Conservation (phyloP, 2,888 invertebrate species). For the Idaea dimidiata region DNA sequence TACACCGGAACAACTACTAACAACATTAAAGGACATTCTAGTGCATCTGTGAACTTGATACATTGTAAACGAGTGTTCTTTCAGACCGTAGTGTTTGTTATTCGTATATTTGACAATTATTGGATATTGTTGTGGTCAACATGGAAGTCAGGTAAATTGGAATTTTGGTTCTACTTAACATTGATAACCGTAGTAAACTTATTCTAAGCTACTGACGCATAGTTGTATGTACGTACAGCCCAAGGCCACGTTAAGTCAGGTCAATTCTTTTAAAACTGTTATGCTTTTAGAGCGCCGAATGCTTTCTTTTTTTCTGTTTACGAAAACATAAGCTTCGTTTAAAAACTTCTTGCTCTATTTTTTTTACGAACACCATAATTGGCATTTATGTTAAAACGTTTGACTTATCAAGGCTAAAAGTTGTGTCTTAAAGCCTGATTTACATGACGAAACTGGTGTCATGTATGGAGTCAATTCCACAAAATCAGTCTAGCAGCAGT, state of each 20-base stretch:
- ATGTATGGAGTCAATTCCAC: no score
- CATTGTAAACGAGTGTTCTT: constrained; percentile 1
- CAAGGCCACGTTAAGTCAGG: neutral
- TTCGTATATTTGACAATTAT: neutral
- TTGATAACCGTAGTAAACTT: neutral
- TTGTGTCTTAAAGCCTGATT: no score
- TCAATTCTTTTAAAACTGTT: neutral
- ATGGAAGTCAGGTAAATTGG: neutral
- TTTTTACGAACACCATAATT: neutral
- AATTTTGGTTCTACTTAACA: neutral
- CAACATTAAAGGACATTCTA: constrained; percentile 12
- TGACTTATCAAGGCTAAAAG: neutral
- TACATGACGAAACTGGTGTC: no score
- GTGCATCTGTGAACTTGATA: constrained; percentile 9
- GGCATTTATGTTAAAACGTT: neutral
- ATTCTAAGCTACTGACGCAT: neutral
- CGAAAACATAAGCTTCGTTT: neutral
- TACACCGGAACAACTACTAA: constrained; percentile 40
- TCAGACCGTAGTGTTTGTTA: neutral
- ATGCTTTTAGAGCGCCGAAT: neutral
- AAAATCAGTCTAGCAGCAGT: no score
- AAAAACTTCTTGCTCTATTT: neutral
- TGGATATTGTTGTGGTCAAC: neutral
- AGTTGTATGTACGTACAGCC: no score
- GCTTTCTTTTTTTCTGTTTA: neutral